Base-by-base conservation (phyloP, 2,113 vertebrate species). In the Cettia cetti region DNA sequence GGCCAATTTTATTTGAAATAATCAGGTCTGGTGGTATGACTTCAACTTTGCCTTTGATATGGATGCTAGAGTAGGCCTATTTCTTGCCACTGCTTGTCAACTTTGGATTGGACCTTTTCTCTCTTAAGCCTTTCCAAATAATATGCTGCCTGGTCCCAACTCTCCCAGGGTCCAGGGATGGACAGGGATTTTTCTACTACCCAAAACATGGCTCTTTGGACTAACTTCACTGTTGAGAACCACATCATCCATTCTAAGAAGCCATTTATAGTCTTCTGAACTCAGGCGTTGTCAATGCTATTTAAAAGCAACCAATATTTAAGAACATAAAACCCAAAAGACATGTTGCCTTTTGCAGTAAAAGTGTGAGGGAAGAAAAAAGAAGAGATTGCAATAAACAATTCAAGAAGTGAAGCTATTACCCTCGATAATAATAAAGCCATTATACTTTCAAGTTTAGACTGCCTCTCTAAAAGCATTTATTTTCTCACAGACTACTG, bases 401-500 rank as follows among this genome's bases (percentile, higher is more conserved):
- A 56, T 45, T 56, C 8, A 42, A 83, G 53, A 93, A 92, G 71
- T 54, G 57, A 54, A 91, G 70, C 42, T 91, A 91, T 91, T 92
- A 91, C n/a, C 60, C 74, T 96, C 4, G 1, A 44, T 54, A 93
- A 94, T 56, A 86, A 91, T 72, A 96, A 93, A 75, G 70, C 35
- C 86, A 91, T 94, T 90, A 69, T 71, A 79, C 77, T 96, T 92
- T 82, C 57, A 76, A 82, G 79, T 95, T 96, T 70, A 95, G 57
- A 82, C 50, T 30, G 18, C 6, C 16, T 92, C 81, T 84, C 42
- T 31, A 59, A 94, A 83, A 89, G 77, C 63, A 90, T 95, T 97
- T 97, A 92, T 97, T 97, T 97, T 96, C 59, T 95, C 65, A 40
- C 65, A 70, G 81, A 83, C 79, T 82, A 79, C 82, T 89, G 89